Percentiles rank a stretch among this genome's conserved stretches.
Conservation (phyloP, 2,797 vertebrate genomes). For the Paratrypauchen microcephalus region DNA sequence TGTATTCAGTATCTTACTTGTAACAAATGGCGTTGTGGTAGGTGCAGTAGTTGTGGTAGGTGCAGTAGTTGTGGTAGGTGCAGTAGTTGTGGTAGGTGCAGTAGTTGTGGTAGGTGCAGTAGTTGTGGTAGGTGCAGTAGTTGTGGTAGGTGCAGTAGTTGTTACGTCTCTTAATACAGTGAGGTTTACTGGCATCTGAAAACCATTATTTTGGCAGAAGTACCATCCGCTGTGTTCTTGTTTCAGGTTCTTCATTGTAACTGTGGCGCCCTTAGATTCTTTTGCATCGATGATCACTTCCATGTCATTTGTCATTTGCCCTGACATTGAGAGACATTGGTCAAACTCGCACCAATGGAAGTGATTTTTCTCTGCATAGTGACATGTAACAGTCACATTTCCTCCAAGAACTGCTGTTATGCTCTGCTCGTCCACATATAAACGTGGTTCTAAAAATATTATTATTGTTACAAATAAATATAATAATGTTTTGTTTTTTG, state of each 20-base stretch:
- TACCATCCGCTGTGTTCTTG: neutral
- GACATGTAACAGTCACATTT: conserved; percentile 27
- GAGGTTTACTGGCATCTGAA: conserved; percentile 1
- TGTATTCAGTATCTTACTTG: neutral
- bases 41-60: neutral
- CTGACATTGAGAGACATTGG: neutral
- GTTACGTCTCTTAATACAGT: neutral
- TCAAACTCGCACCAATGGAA: neutral
- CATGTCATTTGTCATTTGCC: neutral
- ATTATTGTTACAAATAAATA: neutral
- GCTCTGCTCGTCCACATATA: conserved; percentile 30
- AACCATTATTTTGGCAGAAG: neutral
- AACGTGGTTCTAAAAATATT: conserved; percentile 6
- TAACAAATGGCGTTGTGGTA: neutral
- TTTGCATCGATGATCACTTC: neutral
- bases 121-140: no score
- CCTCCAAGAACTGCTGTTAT: conserved; percentile 11
- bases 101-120: neutral
- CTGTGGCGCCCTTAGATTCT: no score
- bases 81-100: neutral
- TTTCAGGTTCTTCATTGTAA: neutral
- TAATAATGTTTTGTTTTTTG: neutral
- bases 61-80: neutral
- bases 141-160: neutral
- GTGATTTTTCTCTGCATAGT: fast-evolving